Evolutionary conservation across 2,113 vertebrate species (phyloP).

Genomic region (Nanger granti): DNA sequence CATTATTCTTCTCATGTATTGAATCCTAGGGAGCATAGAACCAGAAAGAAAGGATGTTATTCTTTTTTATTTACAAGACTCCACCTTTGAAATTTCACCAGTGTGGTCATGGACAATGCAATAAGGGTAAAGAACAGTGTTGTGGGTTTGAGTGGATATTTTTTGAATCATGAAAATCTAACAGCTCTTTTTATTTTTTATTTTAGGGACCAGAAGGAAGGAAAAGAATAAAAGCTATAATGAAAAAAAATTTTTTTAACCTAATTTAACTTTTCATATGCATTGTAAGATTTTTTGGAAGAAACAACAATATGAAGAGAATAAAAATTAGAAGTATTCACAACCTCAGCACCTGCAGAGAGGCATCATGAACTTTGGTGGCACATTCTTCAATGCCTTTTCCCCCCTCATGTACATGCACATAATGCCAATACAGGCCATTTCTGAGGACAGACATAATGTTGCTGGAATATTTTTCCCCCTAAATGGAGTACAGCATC

Average conservation of each 20-base stretch:
- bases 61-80: too few relatives aligned
- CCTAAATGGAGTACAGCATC: accelerated
- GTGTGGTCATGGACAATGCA: accelerated
- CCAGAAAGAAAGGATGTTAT: not conserved
- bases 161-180: not conserved
- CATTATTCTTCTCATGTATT: constrained; percentile 84
- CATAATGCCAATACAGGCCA: accelerated
- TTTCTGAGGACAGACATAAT: accelerated
- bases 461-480: too few relatives aligned
- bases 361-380: accelerated
- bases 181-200: not conserved
- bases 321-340: not conserved
- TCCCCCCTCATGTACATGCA: accelerated
- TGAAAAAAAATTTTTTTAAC: not conserved
- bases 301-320: not conserved
- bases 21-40: constrained; percentile 82
- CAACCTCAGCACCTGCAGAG: accelerated
- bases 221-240: not conserved
- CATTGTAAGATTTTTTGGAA: not conserved
- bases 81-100: not conserved
- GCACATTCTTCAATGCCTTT: accelerated
- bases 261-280: not conserved
- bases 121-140: not conserved
- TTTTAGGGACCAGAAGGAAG: not conserved
- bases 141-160: too few relatives aligned